Base-by-base conservation (phyloP, 2,113 vertebrate genomes). In the Okapia johnstoni region DNA sequence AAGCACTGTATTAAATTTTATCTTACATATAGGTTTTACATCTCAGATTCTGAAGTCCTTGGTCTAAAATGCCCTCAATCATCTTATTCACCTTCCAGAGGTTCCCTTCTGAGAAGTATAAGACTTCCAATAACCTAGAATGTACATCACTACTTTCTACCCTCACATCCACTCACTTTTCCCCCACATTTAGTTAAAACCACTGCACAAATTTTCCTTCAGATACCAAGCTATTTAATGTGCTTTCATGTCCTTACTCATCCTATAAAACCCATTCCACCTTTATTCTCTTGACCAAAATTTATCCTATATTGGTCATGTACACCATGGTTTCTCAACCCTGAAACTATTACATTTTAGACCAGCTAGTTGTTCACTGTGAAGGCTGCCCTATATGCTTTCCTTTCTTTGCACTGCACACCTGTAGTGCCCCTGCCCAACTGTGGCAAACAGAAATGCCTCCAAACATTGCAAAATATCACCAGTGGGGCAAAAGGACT, bases 361-460 rank as follows among this genome's bases (percentile, higher is more conserved):
- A 66, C 3, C 10, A 89, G 48, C 10, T 46, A 55, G 40, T 61
- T 85, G 15, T 73, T 66, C 60, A 2, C 26, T 73, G 0, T 23
- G 14, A n/a, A 10, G 46, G 25, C 19, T 57, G 8, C 19, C 43
- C 17, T 46, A 21, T 55, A 21, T 28, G 8, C 4, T 16, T 92
- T 19, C 10, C 26, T 55, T 28, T 30, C 57, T 17, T 36, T 50
- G 3, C 15, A 1, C 4, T 23, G 19, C 30, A 73, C 4, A 57
- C 1, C 9, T 52, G 12, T 25, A 48, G 13, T 15, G 33, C 0
- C 9, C 25, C 17, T 28, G 23, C 1, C 1, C 26, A 57, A 2
- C n/a, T 52, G 9, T 43, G 36, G 81, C 9, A 88, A 25, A 33
- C 5, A 54, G 55, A 81, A 12, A 30, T 36, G 0, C 8, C 3